phyloP scores from a whole-genome alignment of 2,888 invertebrate species.

The Lobophora halterata region DNA sequence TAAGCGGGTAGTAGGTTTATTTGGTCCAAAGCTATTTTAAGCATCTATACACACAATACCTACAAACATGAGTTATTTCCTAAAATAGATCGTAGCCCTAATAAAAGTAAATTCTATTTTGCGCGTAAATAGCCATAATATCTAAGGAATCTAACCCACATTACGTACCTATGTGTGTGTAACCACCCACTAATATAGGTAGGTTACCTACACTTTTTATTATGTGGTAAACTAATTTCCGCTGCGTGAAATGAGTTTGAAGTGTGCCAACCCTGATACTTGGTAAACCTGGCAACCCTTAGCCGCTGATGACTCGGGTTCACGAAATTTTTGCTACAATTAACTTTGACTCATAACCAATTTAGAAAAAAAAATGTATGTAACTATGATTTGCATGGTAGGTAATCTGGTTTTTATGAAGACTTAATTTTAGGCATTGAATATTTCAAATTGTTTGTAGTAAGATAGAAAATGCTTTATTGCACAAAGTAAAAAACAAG shows the following conservation, averaged over 20 bases:
- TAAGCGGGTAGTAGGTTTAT: too few relatives aligned
- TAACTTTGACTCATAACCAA: constrained; percentile 3
- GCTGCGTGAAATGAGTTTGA: constrained; percentile 48
- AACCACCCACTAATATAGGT: constrained; percentile 1
- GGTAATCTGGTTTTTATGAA: not conserved
- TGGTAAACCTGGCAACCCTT: too few relatives aligned
- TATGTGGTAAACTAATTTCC: constrained; percentile 48
- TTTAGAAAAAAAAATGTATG: constrained; percentile 8
- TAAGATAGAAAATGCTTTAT: too few relatives aligned
- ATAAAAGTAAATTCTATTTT: constrained; percentile 2
- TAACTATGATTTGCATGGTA: too few relatives aligned
- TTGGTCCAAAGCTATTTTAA: too few relatives aligned
- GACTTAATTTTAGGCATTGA: too few relatives aligned
- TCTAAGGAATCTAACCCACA: constrained; percentile 15
- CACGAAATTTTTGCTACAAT: constrained; percentile 24
- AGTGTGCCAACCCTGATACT: constrained; percentile 44
- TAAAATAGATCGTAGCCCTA: too few relatives aligned
- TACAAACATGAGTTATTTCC: too few relatives aligned
- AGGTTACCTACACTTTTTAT: constrained; percentile 5
- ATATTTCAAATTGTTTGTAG: too few relatives aligned
- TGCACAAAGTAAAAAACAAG: too few relatives aligned
- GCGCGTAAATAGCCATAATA: constrained; percentile 8
- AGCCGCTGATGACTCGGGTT: constrained; percentile 22
- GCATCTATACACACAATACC: too few relatives aligned
- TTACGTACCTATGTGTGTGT: not conserved